Evolutionary conservation across 2,888 invertebrate genomes (phyloP), one percentile per base, ranked within the genome.

Genomic region (Myopa tessellatipennis): DNA sequence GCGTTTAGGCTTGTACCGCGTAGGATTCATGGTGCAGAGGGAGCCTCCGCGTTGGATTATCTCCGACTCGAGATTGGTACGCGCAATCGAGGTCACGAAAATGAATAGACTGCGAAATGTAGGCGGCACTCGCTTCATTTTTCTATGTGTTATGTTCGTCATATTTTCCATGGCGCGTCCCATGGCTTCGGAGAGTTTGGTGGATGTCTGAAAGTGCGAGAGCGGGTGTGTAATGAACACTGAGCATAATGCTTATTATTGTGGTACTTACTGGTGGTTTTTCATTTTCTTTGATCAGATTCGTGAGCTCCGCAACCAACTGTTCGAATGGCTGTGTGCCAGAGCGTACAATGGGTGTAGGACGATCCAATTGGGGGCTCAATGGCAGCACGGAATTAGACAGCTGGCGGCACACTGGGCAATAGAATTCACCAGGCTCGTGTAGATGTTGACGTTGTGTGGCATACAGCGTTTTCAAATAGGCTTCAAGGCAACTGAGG

Each of bases 161-260:
- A 98, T 95, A 89, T 97, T 96, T 86, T 97, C 96, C 96, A 98
- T 97, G 40, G 96, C 94, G 85, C 95, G 95, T 65, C 95, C 95
- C 92, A 98, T 95, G 73, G 97, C 96, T 87, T 96, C 95, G 1
- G 95, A 93, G 80, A 97, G 91, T 84, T 92, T 93, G 71, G 94
- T 93, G 16, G 92, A 91, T 75, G 91, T 91, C 94, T 94, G 76
- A 58, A 55, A 45, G 3, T 45, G 6, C 45, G 45, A 45, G 3
- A 45, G 45, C 45, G 45, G 10, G 10, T 8, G 45, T 4, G 77
- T 86, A 58, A 65, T 36, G 55, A 76, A 40, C 74, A 74, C 18
- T 40, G 45, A 79, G 4, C n/a, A 55, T n/a, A 18, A 34, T 38
- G n/a, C 5, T 12, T 36, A n/a, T 14, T 16, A 45, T 36, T 45